Evolutionary conservation across 2,113 vertebrate genomes (phyloP), one percentile per base, ranked within the genome.

Genomic region (Ochotona curzoniae): DNA sequence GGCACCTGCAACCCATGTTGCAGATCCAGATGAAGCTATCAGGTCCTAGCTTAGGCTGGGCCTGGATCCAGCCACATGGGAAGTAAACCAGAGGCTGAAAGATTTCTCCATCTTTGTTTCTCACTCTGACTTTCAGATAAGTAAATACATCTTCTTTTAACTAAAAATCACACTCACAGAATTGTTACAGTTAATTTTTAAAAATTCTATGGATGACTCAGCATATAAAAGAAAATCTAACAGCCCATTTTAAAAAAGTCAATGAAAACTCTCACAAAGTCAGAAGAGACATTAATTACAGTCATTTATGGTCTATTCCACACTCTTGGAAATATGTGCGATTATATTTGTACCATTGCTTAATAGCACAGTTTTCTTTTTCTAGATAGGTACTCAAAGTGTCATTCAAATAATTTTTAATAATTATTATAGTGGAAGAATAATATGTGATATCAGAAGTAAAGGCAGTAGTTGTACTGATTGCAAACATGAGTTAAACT

Each of bases 121-220:
- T 57, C 54, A 57, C 54, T 57, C 54, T 20, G 54, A 13, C 54
- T 57, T 57, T 57, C 54, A 57, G 15, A 57, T 57, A 57, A 57
- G 18, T 57, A 18, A 57, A 44, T 44, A 44, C 38, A 57, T 57
- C 54, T 18, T 57, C 54, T 44, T 44, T 44, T 44, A 44, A 44
- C 38, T 44, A 44, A 57, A 67, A 51, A n/a, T 44, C 38, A 44
- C 38, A 44, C 38, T 44, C 38, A 54, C 71, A 66, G 64, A 15
- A 89, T 38, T 35, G 74, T 83, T 87, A 83, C 8, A 87, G 54
- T 54, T 94, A 83, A 90, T 79, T 91, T 51, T 70, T n/a, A 71
- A 93, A 85, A 93, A 83, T 67, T 11, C 8, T 57, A 21, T 12
- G 18, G n/a, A 35, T 57, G 9, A 85, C 4, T 14, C 63, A 7